Base-by-base conservation (phyloP, 2,888 invertebrate species). In the Stegana nigrithorax region DNA sequence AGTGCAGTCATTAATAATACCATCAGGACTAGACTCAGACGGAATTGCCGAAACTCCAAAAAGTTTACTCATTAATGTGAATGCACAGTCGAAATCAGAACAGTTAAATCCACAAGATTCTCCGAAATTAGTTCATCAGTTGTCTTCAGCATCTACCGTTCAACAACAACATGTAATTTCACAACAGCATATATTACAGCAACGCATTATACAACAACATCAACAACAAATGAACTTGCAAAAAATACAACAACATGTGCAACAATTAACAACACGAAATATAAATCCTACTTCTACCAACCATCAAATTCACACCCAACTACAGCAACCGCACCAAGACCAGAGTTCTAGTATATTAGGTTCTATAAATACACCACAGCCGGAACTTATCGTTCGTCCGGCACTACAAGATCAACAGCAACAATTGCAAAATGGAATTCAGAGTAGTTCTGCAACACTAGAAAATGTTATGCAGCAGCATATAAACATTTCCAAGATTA, bases 51-150 rank as follows among this genome's bases (percentile, higher is more conserved):
- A 76, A 70, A 6, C 73, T 17, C 6, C 39, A 72, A 76, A 76
- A 63, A 67, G 61, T 17, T 44, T 72, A 26, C 73, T 72, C 29
- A 62, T 79, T 6, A 74, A 68, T 62, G 67, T 71, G 36, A 73
- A 68, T 45, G 64, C 68, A 6, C 69, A 66, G 21, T 71, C 68
- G 23, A 58, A n/a, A n/a, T n/a, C n/a, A n/a, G n/a, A 60, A 32
- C 50, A 53, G 12, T 59, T 50, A 14, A 60, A 58, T 29, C 68
- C 63, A n/a, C 72, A 76, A 5, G 73, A 78, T 23, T 81, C 80
- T 21, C 78, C 84, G 0, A 84, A 83, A 62, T 69, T 82, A 68
- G 67, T 85, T 65, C 80, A 72, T 60, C 77, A 71, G 19, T 71
- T 69, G 2, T n/a, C n/a, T n/a, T n/a, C n/a, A n/a, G n/a, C n/a